These are phyloP conservation scores for Pararge aegeria DNA, from an alignment of 1,140 invertebrate species.

Conservation along the genomic window DNA sequence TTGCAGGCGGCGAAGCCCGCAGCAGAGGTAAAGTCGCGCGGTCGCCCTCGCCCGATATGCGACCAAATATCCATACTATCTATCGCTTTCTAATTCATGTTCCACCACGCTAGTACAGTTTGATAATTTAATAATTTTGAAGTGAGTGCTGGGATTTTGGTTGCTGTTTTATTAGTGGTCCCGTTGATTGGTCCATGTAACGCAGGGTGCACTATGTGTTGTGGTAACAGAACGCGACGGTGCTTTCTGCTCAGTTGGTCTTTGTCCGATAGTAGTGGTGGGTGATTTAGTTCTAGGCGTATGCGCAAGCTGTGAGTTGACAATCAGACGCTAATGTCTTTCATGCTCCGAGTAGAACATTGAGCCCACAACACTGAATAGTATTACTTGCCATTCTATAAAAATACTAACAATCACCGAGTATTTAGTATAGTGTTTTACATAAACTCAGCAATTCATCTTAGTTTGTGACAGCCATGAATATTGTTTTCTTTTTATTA, in stretches of 20 bases:
- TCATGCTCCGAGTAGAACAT: constrained; percentile 73
- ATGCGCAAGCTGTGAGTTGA: constrained; percentile 56
- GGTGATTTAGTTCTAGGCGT: constrained; percentile 63
- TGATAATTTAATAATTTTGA: constrained; percentile 55
- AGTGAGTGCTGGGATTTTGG: constrained; percentile 76
- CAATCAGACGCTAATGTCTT: constrained; percentile 50
- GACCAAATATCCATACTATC: constrained; percentile 66
- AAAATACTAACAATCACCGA: constrained; percentile 61
- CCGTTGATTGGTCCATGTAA: constrained; percentile 59
- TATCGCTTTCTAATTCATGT: constrained; percentile 78
- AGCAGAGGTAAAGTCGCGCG: constrained; percentile 80
- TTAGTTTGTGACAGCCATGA: constrained; percentile 42
- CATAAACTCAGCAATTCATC: constrained; percentile 15
- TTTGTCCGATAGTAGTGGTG: constrained; percentile 68
- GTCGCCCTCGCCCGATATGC: constrained; percentile 51
- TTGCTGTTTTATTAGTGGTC: constrained; percentile 64
- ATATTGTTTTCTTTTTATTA: constrained; percentile 28
- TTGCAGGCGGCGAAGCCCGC: constrained; percentile 85
- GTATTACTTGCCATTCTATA: constrained; percentile 42
- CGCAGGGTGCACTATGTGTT: constrained; percentile 66
- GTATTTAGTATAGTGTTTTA: constrained; percentile 44
- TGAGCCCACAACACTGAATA: constrained; percentile 64
- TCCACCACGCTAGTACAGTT: constrained; percentile 68
- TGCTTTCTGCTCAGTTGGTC: constrained; percentile 60
- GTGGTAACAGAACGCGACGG: constrained; percentile 48